Conservation (phyloP, 2,888 invertebrate species). For the Cheiracanthium punctorium region DNA sequence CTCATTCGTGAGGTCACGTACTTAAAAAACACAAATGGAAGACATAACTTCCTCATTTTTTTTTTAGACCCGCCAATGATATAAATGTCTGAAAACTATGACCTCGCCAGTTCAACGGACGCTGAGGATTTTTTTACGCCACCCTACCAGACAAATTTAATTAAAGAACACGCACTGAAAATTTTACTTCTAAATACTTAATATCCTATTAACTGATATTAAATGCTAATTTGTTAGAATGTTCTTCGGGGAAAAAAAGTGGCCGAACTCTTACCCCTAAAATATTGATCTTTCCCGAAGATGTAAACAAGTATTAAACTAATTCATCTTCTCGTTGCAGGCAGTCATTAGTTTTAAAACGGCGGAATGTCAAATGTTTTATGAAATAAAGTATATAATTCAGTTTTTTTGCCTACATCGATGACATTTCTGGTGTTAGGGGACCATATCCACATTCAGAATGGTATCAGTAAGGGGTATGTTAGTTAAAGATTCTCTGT, state of each 20-base stretch:
- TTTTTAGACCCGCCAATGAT: too few species aligned
- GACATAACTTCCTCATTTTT: too few species aligned
- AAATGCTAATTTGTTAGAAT: background rate
- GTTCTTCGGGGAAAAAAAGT: background rate
- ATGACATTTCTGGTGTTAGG: background rate
- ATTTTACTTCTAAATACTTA: background rate
- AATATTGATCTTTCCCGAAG: background rate
- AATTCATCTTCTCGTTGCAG: background rate
- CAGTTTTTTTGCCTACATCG: background rate
- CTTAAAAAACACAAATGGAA: too few species aligned
- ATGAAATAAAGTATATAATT: background rate
- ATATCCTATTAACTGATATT: background rate
- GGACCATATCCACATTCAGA: background rate
- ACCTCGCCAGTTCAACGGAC: background rate
- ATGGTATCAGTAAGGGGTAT: too few species aligned
- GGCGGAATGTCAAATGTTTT: background rate
- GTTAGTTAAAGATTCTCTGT: too few species aligned
- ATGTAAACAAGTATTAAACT: background rate
- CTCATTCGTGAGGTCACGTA: too few species aligned
- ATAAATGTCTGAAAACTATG: too few species aligned
- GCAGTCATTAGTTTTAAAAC: background rate
- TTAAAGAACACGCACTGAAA: background rate
- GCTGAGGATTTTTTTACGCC: background rate
- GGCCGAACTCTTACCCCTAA: background rate
- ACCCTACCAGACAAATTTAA: background rate